Percentiles rank a stretch among this genome's conserved stretches.
Conservation (phyloP, 1,140 invertebrate genomes). For the Cydia strobilella region DNA sequence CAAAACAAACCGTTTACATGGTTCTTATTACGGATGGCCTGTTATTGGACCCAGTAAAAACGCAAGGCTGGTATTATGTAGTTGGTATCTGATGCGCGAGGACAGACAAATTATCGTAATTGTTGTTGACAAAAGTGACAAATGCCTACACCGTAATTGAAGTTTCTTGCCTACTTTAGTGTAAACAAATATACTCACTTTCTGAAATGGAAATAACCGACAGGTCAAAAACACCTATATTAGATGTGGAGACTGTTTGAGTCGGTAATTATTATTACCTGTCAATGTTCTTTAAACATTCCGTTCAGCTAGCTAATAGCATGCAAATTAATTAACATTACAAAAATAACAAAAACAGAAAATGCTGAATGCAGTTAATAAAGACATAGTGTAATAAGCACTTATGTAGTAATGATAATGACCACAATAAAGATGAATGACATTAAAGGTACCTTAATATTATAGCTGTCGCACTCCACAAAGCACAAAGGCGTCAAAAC, state of each 20-base stretch:
- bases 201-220: too few relatives aligned
- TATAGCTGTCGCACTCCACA: neutral
- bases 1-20: slow-evolving; percentile 16
- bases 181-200: too few relatives aligned
- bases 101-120: neutral
- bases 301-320: too few relatives aligned
- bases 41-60: neutral
- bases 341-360: too few relatives aligned
- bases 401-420: slow-evolving; percentile 7
- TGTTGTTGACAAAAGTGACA: neutral
- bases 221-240: too few relatives aligned
- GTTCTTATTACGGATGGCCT: slow-evolving; percentile 11
- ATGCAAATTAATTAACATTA: too few relatives aligned
- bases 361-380: neutral
- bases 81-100: neutral
- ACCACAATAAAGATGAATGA: neutral
- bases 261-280: too few relatives aligned
- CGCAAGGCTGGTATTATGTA: neutral
- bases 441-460: neutral
- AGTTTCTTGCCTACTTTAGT: too few relatives aligned
- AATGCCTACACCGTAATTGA: too few relatives aligned
- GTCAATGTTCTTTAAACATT: too few relatives aligned
- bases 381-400: neutral
- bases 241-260: too few relatives aligned
- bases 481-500: slow-evolving; percentile 5